Percentiles rank a stretch among this genome's conserved stretches.
Evolutionary conservation across 2,113 vertebrate genomes (phyloP).

Genomic region (Protobothrops mucrosquamatus): DNA sequence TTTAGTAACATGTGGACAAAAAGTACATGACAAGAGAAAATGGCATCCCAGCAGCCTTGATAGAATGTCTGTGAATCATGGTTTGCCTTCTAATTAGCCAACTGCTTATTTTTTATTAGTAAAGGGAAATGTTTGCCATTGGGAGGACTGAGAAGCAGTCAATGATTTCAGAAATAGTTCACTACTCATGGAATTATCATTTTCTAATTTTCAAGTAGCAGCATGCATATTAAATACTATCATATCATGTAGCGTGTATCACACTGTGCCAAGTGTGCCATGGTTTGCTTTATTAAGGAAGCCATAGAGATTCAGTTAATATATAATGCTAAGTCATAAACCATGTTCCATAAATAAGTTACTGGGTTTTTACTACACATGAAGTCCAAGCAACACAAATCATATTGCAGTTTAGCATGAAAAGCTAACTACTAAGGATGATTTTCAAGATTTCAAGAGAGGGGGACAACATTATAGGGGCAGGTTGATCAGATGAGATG

Average conservation of each 20-base stretch:
- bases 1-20: not conserved
- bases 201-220: not conserved
- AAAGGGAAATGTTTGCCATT: not conserved
- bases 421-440: not conserved
- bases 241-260: not conserved
- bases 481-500: not conserved
- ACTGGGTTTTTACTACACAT: not conserved
- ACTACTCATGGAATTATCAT: not conserved
- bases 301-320: not conserved
- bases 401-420: not conserved
- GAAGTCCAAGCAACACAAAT: not conserved
- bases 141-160: not conserved
- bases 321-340: not conserved
- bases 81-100: not conserved
- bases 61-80: not conserved
- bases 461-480: not conserved
- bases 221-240: not conserved
- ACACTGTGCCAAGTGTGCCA: not conserved
- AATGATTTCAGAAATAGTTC: not conserved
- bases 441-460: not conserved
- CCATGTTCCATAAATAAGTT: not conserved
- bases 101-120: not conserved
- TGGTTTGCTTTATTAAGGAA: not conserved
- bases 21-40: not conserved
- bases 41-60: not conserved